These are phyloP conservation scores for Nemopilema nomurai DNA, from an alignment of 30 jellyfish, hydroid and myxozoan genomes.

Conservation along the genomic window DNA sequence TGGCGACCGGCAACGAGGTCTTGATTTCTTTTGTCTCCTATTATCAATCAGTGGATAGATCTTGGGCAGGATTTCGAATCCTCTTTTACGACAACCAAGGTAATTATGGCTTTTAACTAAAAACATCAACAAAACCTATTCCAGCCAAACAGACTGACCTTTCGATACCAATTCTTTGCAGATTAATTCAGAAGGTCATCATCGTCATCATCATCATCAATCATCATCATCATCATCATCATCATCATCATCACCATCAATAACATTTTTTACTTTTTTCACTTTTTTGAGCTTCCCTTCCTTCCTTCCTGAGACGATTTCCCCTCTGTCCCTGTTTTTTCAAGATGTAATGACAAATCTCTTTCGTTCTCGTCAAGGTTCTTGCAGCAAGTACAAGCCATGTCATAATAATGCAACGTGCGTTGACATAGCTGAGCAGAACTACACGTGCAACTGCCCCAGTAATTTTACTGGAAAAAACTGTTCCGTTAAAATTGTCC, in stretches of 20 bases:
- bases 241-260: not conserved
- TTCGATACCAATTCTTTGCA: not conserved
- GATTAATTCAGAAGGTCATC: too few relatives aligned
- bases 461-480: constrained; percentile 51
- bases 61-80: not conserved
- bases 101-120: not conserved
- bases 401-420: constrained; percentile 77
- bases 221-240: not conserved
- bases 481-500: constrained; percentile 64
- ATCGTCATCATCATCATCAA: not conserved
- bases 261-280: not conserved
- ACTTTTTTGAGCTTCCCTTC: too few relatives aligned
- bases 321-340: too few relatives aligned
- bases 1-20: constrained; percentile 11
- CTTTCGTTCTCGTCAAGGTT: not conserved
- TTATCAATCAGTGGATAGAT: not conserved
- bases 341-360: too few relatives aligned
- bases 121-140: too few relatives aligned
- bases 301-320: too few relatives aligned
- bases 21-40: not conserved
- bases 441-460: constrained; percentile 60
- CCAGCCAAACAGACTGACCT: too few relatives aligned
- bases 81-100: not conserved
- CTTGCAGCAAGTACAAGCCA: constrained; percentile 18
- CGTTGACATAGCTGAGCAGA: constrained; percentile 21